phyloP scores from a whole-genome alignment of 2,888 invertebrate species.

The Bedellia somnulentella region DNA sequence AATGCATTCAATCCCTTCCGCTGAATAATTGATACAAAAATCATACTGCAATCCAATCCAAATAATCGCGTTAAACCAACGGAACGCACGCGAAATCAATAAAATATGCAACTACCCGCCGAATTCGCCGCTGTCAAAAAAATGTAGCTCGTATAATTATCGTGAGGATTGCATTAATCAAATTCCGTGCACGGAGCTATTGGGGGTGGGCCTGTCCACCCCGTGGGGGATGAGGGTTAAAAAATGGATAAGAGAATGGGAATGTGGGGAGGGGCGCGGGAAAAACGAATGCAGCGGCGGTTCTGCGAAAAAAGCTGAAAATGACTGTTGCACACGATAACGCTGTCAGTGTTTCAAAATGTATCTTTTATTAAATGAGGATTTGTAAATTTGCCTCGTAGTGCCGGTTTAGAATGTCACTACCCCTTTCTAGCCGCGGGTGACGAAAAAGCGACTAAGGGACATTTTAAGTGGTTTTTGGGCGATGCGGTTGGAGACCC shows the following conservation, averaged over 20 bases:
- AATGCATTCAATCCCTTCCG: no score
- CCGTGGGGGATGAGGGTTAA: constrained; percentile 8
- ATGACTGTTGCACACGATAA: constrained; percentile 19
- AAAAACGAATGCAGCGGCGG: constrained; percentile 48
- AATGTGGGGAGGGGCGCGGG: constrained; percentile 18
- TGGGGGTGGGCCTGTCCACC: constrained; percentile 20
- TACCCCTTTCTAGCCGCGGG: no score
- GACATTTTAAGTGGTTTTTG: no score
- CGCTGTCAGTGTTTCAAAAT: no score
- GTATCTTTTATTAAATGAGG: no score
- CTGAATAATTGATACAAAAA: no score
- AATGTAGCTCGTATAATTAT: constrained; percentile 60
- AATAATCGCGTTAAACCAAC: background rate
- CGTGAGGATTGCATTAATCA: constrained; percentile 61
- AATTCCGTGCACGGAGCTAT: constrained; percentile 56
- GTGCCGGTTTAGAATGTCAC: no score
- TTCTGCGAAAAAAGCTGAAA: constrained; percentile 52
- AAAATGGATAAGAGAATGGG: constrained; percentile 6
- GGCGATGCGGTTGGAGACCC: no score
- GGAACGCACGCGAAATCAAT: background rate
- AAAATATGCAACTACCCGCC: constrained; percentile 30
- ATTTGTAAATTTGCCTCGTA: no score
- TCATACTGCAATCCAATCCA: background rate
- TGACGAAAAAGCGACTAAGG: no score
- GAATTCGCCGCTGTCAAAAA: constrained; percentile 44